A percentile compares a stretch with the other conserved stretches of the same genome.
Evolutionary conservation across 2,797 vertebrate genomes (phyloP).

Genomic region (Lutjanus campechanus): DNA sequence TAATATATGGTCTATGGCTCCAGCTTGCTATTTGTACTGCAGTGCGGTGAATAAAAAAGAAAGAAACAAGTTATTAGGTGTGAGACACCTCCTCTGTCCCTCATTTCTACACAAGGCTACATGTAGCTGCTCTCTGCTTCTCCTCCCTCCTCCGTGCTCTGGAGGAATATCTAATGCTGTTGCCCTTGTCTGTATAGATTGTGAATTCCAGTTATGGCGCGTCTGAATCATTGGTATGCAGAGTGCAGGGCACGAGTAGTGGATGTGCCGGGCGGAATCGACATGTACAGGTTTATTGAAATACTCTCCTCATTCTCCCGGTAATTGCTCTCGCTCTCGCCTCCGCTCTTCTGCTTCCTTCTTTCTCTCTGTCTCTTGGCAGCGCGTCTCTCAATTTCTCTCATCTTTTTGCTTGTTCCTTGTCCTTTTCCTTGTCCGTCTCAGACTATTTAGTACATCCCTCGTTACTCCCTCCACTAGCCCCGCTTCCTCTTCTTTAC

Average conservation of each 20-base stretch:
- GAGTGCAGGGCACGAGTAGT: slow-evolving; percentile 57
- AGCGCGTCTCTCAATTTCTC: slow-evolving; percentile 48
- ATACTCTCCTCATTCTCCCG: slow-evolving; percentile 73
- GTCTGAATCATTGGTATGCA: slow-evolving; percentile 81
- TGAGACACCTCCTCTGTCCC: slow-evolving; percentile 34
- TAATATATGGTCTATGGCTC: no score
- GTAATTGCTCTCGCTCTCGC: slow-evolving; percentile 74
- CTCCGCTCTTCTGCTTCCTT: slow-evolving; percentile 38
- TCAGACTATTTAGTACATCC: slow-evolving; percentile 33
- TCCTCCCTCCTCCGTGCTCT: slow-evolving; percentile 27
- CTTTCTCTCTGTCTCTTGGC: slow-evolving; percentile 36
- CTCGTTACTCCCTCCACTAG: slow-evolving; percentile 32
- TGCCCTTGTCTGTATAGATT: slow-evolving; percentile 74
- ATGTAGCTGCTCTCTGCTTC: slow-evolving; percentile 16
- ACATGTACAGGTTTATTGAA: slow-evolving; percentile 80
- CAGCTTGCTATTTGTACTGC: no score
- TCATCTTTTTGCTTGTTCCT: slow-evolving; percentile 42
- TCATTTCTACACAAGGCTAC: slow-evolving; percentile 68
- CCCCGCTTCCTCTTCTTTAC: slow-evolving; percentile 32
- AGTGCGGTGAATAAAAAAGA: neutral
- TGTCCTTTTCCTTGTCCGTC: slow-evolving; percentile 45
- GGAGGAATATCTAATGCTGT: slow-evolving; percentile 67
- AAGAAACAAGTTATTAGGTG: neutral
- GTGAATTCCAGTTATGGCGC: slow-evolving; percentile 75
- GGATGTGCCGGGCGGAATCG: slow-evolving; percentile 71